A percentile compares a stretch with the other conserved stretches of the same genome.
Conservation (phyloP, 2,797 vertebrate genomes). For the Chromis chromis region DNA sequence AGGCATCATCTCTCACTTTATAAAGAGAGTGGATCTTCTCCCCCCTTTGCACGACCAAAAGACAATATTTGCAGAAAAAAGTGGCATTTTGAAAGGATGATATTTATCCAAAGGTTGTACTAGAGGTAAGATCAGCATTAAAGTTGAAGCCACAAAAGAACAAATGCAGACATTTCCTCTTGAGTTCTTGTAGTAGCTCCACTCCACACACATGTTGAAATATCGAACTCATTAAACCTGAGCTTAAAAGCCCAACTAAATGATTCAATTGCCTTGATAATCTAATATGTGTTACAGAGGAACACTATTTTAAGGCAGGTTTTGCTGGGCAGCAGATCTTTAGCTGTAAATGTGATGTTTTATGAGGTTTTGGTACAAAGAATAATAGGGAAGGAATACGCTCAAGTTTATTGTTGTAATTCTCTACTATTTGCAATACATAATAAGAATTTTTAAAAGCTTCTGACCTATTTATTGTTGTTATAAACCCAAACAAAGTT, state of each 20-base stretch:
- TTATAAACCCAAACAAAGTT: conserved; percentile 49
- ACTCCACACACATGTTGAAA: conserved; percentile 23
- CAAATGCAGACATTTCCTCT: conserved; percentile 51
- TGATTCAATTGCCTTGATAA: conserved; percentile 53
- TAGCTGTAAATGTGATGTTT: conserved; percentile 33
- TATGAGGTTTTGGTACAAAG: conserved; percentile 29
- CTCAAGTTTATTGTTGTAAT: conserved; percentile 51
- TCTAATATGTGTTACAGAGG: conserved; percentile 35
- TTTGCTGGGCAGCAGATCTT: conserved; percentile 40
- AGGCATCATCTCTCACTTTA: conserved; percentile 56
- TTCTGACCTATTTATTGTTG: conserved; percentile 44
- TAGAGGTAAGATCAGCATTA: conserved; percentile 43
- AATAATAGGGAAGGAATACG: conserved; percentile 28
- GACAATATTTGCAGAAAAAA: conserved; percentile 63
- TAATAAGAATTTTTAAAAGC: conserved; percentile 42
- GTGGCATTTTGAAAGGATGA: conserved; percentile 69
- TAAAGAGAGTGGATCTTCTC: conserved; percentile 61
- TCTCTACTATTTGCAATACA: conserved; percentile 71
- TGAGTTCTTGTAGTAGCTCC: conserved; percentile 35
- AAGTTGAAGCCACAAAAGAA: conserved; percentile 52
- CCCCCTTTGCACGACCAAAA: conserved; percentile 64
- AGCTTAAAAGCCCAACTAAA: conserved; percentile 33
- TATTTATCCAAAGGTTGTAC: conserved; percentile 47
- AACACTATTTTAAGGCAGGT: conserved; percentile 34
- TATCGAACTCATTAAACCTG: conserved; percentile 32